Conservation (phyloP, 2,797 vertebrate species). For the Loriculus beryllinus region DNA sequence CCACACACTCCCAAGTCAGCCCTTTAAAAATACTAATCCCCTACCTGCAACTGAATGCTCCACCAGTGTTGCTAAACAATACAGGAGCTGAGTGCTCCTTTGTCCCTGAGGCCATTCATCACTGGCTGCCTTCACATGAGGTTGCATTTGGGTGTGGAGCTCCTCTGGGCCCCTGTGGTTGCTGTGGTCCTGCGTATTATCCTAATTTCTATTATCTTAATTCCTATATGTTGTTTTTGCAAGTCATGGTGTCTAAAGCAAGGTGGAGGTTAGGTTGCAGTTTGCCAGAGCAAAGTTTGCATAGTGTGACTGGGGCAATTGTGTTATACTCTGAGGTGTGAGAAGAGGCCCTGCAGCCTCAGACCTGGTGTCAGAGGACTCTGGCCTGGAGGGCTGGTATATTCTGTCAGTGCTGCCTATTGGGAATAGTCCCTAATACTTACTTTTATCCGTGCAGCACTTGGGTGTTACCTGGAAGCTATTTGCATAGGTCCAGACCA, state of each 20-base stretch:
- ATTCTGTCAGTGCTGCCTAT: constrained; percentile 23
- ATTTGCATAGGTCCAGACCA: background rate
- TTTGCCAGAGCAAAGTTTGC: background rate
- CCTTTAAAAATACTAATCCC: background rate
- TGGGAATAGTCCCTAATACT: background rate
- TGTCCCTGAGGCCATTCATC: accelerated
- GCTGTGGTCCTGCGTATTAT: background rate
- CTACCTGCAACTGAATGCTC: background rate
- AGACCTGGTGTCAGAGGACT: background rate
- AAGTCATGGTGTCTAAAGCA: background rate
- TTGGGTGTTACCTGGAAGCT: background rate
- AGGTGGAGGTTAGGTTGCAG: constrained; percentile 7
- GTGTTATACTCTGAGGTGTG: background rate
- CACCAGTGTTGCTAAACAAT: background rate
- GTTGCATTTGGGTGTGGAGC: background rate
- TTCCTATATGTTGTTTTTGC: background rate
- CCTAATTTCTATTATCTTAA: background rate
- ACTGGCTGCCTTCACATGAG: background rate
- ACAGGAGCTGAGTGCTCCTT: background rate
- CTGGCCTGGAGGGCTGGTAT: background rate
- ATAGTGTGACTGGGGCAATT: background rate
- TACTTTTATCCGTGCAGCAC: background rate
- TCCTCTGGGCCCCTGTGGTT: background rate
- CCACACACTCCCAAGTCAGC: background rate
- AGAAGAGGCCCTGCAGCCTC: background rate